Evolutionary conservation across 1,140 invertebrate species (phyloP).

Genomic region (Cyphomyrmex costatus): DNA sequence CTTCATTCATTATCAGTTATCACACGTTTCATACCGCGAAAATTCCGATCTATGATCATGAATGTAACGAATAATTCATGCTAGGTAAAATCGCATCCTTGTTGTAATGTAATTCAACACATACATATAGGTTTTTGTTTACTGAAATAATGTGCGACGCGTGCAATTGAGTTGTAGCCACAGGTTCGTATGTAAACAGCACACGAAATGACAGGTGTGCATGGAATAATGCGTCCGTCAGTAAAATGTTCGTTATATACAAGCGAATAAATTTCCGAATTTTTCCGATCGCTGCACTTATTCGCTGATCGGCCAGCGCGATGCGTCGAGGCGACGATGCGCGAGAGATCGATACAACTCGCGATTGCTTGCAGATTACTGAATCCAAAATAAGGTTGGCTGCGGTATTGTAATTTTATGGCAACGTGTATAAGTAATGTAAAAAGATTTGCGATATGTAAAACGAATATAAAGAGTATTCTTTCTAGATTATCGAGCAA

Average conservation of each 20-base stretch:
- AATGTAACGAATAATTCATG: slow-evolving; percentile 10
- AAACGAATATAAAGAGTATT: not conserved
- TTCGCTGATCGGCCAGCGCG: not conserved
- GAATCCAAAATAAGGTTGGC: slow-evolving; percentile 2
- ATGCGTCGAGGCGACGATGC: slow-evolving; percentile 14
- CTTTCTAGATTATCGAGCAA: not conserved
- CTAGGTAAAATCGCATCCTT: not conserved
- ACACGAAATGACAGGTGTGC: not conserved
- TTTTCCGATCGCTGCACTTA: slow-evolving; percentile 49
- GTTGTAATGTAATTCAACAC: not conserved
- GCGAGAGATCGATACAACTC: slow-evolving; percentile 17
- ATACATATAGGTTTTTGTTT: not conserved
- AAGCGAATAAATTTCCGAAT: slow-evolving; percentile 40
- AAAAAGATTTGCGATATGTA: not conserved
- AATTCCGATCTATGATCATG: slow-evolving; percentile 30
- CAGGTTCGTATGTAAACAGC: not conserved
- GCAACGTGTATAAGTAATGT: not conserved
- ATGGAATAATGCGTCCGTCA: slow-evolving; percentile 33
- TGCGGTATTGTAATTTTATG: slow-evolving; percentile 1
- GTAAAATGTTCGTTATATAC: slow-evolving; percentile 51
- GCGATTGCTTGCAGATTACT: not conserved
- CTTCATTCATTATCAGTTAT: slow-evolving; percentile 19
- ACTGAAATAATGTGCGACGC: not conserved
- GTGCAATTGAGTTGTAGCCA: not conserved
- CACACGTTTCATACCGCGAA: not conserved